Conservation (phyloP, 2,888 invertebrate genomes). For the Scelioninae gen. 1 region DNA sequence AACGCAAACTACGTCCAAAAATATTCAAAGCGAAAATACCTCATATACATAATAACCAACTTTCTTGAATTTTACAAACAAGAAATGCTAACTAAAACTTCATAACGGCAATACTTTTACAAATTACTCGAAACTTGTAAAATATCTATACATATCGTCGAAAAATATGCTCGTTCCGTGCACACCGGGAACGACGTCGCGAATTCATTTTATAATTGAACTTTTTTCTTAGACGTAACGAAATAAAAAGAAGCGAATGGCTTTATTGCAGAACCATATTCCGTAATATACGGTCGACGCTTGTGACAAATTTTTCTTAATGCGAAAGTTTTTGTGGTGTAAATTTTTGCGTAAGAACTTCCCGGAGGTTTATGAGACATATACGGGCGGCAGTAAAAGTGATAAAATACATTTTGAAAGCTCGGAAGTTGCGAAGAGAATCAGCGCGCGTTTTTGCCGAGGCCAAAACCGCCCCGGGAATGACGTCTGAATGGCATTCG, state of each 20-base stretch:
- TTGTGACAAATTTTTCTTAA: constrained; percentile 46
- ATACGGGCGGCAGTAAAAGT: constrained; percentile 29
- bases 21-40: constrained; percentile 13
- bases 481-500: constrained; percentile 17
- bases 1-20: constrained; percentile 1
- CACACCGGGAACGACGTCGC: background rate
- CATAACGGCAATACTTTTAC: constrained; percentile 14
- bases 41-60: constrained; percentile 6
- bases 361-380: constrained; percentile 20
- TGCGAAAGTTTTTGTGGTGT: constrained; percentile 34
- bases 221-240: constrained; percentile 1
- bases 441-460: constrained; percentile 4
- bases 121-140: constrained; percentile 14
- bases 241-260: constrained; percentile 20
- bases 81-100: constrained; percentile 20
- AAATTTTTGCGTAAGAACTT: constrained; percentile 41
- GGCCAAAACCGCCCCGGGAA: background rate
- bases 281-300: constrained; percentile 7
- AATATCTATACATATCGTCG: background rate
- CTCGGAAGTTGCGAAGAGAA: constrained; percentile 4
- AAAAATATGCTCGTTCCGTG: background rate
- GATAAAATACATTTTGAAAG: constrained; percentile 30
- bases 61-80: constrained; percentile 9
- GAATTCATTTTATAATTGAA: constrained; percentile 31
- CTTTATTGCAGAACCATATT: constrained; percentile 21